Percentiles rank a stretch among this genome's conserved stretches.
Conservation (phyloP, 2,113 vertebrate genomes). For the Caracal caracal region DNA sequence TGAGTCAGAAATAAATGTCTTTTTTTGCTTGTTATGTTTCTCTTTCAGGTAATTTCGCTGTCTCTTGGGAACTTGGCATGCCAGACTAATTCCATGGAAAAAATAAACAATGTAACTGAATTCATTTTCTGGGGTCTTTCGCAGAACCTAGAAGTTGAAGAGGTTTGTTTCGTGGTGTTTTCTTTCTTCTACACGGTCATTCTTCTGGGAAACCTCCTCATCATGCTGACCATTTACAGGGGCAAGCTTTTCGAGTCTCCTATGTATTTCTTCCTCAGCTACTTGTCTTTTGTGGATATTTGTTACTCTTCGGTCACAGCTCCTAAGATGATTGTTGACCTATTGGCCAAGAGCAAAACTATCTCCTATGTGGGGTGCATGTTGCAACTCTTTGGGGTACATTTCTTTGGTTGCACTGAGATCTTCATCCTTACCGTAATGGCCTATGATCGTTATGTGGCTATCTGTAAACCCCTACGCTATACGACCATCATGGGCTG, state of each 20-base stretch:
- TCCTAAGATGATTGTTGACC: constrained; percentile 62
- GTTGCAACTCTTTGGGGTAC: constrained; percentile 57
- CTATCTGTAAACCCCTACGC: constrained; percentile 62
- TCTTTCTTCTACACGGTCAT: constrained; percentile 49
- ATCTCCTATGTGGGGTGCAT: constrained; percentile 66
- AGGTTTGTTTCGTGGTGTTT: constrained; percentile 50
- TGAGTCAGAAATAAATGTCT: background rate
- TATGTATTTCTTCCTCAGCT: constrained; percentile 72
- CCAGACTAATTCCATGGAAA: background rate
- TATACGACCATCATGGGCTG: constrained; percentile 58
- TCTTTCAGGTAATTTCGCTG: constrained; percentile 4
- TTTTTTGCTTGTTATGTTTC: background rate
- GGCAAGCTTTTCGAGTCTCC: constrained; percentile 43
- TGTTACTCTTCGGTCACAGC: constrained; percentile 62
- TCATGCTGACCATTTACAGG: constrained; percentile 45
- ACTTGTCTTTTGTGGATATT: constrained; percentile 71
- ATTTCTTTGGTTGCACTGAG: constrained; percentile 69
- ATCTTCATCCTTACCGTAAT: constrained; percentile 70
- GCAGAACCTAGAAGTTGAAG: constrained; percentile 40
- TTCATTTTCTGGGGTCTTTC: constrained; percentile 64
- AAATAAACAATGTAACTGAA: constrained; percentile 52
- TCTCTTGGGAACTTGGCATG: background rate
- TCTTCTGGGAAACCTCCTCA: constrained; percentile 65
- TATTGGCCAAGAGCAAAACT: constrained; percentile 27
- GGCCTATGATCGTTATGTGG: constrained; percentile 51